phyloP scores from a whole-genome alignment of 2,113 vertebrate species.

The Melanotaenia duboulayi region DNA sequence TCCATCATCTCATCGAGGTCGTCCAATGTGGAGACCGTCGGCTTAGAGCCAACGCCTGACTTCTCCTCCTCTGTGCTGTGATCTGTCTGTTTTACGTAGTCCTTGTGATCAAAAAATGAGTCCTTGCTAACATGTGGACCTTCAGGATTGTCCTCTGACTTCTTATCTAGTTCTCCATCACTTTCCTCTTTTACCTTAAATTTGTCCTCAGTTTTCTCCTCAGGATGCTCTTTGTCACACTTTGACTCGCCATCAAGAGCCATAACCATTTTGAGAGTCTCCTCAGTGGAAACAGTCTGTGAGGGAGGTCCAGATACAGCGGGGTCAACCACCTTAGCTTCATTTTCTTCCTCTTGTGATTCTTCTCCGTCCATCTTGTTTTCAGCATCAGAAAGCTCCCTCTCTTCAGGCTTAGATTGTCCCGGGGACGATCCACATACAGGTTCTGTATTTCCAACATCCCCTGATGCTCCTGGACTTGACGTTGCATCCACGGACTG shows the following conservation, averaged over 20 bases:
- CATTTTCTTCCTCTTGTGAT: not conserved
- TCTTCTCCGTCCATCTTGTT: slow-evolving; percentile 1
- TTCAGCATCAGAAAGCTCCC: not conserved
- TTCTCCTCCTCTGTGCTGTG: not conserved
- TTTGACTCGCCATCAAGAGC: not conserved
- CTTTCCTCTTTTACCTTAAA: not conserved
- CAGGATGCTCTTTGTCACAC: not conserved
- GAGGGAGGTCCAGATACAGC: slow-evolving; percentile 2
- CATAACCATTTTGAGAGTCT: not conserved
- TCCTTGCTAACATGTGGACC: not conserved
- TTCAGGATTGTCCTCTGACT: not conserved
- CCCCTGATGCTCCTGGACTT: not conserved
- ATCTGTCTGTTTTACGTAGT: not conserved
- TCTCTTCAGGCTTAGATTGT: not conserved
- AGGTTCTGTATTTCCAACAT: slow-evolving; percentile 3
- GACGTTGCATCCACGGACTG: slow-evolving; percentile 28
- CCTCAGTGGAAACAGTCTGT: not conserved
- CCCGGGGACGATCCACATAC: not conserved
- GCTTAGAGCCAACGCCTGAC: not conserved
- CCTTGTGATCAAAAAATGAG: not conserved
- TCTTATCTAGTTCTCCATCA: not conserved
- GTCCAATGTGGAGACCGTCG: not conserved
- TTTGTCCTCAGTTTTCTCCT: slow-evolving; percentile 16
- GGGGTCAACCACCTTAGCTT: not conserved
- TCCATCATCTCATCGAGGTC: slow-evolving; percentile 79